Percentiles rank a stretch among this genome's conserved stretches.
Evolutionary conservation across 2,797 vertebrate genomes (phyloP).

Genomic region (Acanthopagrus latus): DNA sequence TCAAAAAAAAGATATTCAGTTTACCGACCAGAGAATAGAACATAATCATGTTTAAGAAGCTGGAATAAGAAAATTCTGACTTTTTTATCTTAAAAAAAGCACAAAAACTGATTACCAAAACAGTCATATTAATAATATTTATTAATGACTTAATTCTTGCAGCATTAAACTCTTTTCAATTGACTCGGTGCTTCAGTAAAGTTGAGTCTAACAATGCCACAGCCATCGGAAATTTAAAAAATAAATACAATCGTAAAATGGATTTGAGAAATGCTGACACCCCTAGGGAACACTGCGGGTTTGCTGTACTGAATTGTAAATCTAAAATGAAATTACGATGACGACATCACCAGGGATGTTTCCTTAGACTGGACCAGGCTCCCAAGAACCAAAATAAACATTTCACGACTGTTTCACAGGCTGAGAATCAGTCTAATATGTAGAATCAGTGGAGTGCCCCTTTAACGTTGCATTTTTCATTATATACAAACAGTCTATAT

Average conservation of each 20-base stretch:
- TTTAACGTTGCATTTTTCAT: neutral
- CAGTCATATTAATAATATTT: no score
- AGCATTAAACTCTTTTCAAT: neutral
- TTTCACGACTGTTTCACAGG: neutral
- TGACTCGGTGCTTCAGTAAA: neutral
- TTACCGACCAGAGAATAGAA: no score
- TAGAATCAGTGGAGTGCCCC: neutral
- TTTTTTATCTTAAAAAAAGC: no score
- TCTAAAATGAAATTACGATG: neutral
- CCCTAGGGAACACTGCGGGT: neutral
- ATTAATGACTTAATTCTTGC: no score
- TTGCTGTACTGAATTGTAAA: neutral
- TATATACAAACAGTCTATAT: neutral
- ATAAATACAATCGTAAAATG: no score
- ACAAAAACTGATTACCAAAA: no score
- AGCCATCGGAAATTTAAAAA: no score
- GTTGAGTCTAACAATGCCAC: no score
- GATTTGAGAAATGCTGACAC: no score
- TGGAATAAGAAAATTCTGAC: no score
- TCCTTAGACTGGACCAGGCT: neutral
- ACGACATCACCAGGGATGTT: constrained; percentile 9
- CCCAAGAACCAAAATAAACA: neutral
- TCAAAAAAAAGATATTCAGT: no score
- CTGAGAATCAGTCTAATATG: neutral
- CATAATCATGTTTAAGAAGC: no score